Conservation (phyloP, 2,113 vertebrate genomes). For the Lynx canadensis region DNA sequence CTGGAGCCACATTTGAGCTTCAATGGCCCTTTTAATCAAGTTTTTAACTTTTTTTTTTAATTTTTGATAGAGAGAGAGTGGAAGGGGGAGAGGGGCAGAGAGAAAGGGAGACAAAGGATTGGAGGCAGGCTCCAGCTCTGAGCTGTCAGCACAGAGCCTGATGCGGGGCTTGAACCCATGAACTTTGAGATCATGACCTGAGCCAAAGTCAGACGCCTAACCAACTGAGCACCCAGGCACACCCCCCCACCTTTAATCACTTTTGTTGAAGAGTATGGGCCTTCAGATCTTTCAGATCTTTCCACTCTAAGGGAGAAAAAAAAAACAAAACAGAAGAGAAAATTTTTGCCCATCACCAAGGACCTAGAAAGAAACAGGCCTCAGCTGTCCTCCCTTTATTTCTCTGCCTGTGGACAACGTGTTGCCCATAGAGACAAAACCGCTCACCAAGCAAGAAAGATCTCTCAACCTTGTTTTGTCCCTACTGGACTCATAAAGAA, state of each 20-base stretch:
- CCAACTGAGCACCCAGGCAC: too few species aligned
- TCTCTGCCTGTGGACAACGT: background rate
- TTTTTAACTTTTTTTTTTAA: background rate
- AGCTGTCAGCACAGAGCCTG: too few species aligned
- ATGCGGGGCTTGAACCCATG: too few species aligned
- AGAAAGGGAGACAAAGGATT: too few species aligned
- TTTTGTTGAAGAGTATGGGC: background rate
- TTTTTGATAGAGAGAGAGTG: too few species aligned
- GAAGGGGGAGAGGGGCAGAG: too few species aligned
- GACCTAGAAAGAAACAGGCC: background rate
- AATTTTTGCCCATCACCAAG: background rate
- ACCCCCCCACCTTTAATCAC: background rate
- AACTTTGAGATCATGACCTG: too few species aligned
- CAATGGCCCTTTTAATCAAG: background rate
- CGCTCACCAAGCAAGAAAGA: background rate
- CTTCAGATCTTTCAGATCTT: background rate
- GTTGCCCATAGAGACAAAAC: background rate
- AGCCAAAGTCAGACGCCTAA: too few species aligned
- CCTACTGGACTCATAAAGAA: background rate
- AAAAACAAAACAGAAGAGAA: background rate
- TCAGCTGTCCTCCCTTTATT: fast-evolving
- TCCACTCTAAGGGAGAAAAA: background rate
- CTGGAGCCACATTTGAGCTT: background rate
- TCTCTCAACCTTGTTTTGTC: background rate
- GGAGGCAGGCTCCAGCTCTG: too few species aligned